Evolutionary conservation across 2,113 vertebrate genomes (phyloP).

Genomic region (Alethe diademata): DNA sequence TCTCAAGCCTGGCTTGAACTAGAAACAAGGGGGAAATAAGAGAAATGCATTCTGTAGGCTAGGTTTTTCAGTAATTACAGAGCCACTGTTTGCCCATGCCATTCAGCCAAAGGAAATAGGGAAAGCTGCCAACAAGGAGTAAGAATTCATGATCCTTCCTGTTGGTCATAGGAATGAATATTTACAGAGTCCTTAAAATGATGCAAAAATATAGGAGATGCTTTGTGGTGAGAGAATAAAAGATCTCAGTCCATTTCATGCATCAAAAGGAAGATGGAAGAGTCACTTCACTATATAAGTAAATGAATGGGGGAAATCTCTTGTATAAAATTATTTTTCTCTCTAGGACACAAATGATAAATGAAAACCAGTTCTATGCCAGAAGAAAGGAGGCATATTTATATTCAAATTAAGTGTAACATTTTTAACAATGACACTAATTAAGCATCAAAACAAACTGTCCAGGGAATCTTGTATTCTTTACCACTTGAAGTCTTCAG

Average conservation of each 20-base stretch:
- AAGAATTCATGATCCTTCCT: not conserved
- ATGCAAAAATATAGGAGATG: not conserved
- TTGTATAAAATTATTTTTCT: not conserved
- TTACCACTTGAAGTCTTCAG: not conserved
- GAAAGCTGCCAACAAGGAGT: not conserved
- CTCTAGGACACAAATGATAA: not conserved
- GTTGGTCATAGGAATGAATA: not conserved
- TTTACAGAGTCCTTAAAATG: not conserved
- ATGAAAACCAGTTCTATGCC: not conserved
- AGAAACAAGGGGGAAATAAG: not conserved
- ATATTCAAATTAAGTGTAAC: not conserved
- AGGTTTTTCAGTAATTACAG: not conserved
- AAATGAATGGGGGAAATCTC: not conserved
- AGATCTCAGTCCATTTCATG: not conserved
- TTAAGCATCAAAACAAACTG: not conserved
- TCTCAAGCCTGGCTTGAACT: slow-evolving; percentile 2
- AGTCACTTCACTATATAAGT: not conserved
- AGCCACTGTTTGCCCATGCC: not conserved
- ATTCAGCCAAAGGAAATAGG: not conserved
- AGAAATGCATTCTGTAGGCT: not conserved
- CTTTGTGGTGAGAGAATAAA: not conserved
- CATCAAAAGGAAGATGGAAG: not conserved
- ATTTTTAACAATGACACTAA: not conserved
- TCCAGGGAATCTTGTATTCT: not conserved
- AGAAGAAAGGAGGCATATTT: not conserved